phyloP scores from a whole-genome alignment of 2,113 vertebrate genomes.

The Mustelus asterias region DNA sequence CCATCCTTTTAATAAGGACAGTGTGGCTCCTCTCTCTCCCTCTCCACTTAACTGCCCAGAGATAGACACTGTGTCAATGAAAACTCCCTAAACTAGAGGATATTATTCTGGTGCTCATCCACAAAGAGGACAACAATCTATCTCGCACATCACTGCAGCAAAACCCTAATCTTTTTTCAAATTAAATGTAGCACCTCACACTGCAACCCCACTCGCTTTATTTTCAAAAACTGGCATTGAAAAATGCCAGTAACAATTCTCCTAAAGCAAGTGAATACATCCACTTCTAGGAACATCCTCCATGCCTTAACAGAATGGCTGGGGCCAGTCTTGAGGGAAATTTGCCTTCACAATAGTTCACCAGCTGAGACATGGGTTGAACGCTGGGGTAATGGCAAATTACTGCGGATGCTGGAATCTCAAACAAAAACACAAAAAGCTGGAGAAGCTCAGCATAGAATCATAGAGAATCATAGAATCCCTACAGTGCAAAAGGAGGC shows the following conservation, averaged over 20 bases:
- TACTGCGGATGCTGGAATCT: no score
- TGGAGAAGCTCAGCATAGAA: no score
- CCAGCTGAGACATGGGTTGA: neutral
- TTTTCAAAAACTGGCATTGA: neutral
- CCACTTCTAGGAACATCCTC: neutral
- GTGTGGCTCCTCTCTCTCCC: no score
- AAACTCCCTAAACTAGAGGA: neutral
- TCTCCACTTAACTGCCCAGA: neutral
- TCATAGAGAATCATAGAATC: no score
- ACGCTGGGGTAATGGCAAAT: no score
- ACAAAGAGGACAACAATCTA: neutral
- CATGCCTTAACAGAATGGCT: neutral
- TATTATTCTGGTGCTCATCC: neutral
- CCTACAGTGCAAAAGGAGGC: no score
- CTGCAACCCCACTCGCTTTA: neutral
- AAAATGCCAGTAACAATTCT: no score
- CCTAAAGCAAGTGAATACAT: neutral
- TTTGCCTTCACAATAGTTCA: neutral
- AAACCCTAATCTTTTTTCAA: neutral
- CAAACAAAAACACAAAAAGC: no score
- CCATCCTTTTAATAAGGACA: neutral
- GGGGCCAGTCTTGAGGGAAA: neutral
- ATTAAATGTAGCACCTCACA: neutral
- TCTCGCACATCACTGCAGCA: neutral
- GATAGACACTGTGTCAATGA: neutral